phyloP scores from a whole-genome alignment of 2,113 vertebrate species.

The Corythaixoides concolor region DNA sequence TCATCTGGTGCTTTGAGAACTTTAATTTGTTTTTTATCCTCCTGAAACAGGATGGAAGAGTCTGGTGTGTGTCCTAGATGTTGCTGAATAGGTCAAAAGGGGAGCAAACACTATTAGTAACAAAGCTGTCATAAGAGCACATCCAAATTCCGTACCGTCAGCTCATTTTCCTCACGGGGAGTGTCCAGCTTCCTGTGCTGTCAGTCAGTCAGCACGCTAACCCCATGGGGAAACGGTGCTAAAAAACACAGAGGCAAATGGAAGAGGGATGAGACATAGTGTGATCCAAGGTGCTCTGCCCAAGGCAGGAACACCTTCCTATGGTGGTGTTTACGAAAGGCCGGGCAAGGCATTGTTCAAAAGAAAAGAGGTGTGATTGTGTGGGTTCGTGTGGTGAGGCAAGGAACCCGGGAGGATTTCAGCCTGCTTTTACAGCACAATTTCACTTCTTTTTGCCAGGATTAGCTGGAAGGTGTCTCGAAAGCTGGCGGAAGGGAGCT shows the following conservation, averaged over 20 bases:
- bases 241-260: neutral
- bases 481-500: neutral
- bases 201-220: neutral
- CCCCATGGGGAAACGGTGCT: neutral
- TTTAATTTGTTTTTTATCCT: neutral
- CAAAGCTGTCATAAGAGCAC: neutral
- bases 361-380: neutral
- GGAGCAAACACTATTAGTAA: neutral
- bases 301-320: neutral
- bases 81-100: neutral
- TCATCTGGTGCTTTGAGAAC: neutral
- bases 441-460: neutral
- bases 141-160: neutral
- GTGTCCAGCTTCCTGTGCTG: neutral
- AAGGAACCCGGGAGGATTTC: neutral
- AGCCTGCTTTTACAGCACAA: neutral
- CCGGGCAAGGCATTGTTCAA: neutral
- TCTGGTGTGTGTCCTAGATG: neutral
- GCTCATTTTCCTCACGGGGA: neutral
- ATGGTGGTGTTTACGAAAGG: neutral
- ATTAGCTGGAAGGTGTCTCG: neutral
- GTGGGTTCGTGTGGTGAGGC: neutral
- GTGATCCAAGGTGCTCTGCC: neutral
- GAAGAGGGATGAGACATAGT: neutral
- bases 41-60: neutral